A percentile compares a stretch with the other conserved stretches of the same genome.
Conservation (phyloP, 2,888 invertebrate species). For the Trissonchulus sp. region DNA sequence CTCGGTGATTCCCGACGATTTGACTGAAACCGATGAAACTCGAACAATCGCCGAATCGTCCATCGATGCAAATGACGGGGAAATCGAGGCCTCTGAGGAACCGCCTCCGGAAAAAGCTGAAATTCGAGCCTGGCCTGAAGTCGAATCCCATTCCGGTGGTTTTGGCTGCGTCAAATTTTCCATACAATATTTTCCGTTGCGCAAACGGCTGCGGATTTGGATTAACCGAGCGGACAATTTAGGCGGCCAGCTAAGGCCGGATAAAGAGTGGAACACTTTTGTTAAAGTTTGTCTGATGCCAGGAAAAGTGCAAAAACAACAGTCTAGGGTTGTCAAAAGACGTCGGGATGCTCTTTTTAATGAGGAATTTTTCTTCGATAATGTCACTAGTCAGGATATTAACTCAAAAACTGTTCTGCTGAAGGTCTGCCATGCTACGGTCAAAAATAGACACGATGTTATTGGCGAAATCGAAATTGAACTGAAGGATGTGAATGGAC, state of each 20-base stretch:
- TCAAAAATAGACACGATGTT: conserved; percentile 51
- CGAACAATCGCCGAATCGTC: not conserved
- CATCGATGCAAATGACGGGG: not conserved
- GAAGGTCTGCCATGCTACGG: conserved; percentile 52
- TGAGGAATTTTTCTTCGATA: conserved; percentile 55
- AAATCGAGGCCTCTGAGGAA: too few relatives aligned
- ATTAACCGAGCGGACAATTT: conserved; percentile 51
- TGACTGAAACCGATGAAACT: not conserved
- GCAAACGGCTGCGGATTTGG: conserved; percentile 53
- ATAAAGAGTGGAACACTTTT: conserved; percentile 51
- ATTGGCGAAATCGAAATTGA: conserved; percentile 54
- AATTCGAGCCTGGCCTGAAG: not conserved
- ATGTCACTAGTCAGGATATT: conserved; percentile 52
- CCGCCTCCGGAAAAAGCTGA: not conserved
- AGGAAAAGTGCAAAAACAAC: conserved; percentile 54
- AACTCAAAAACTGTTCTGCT: conserved; percentile 51
- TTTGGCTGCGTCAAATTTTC: conserved; percentile 49
- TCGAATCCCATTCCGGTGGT: conserved; percentile 23
- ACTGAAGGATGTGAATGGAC: conserved; percentile 50
- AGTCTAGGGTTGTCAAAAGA: conserved; percentile 43
- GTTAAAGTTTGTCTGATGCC: conserved; percentile 54
- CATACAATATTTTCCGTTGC: conserved; percentile 54
- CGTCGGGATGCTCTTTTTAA: conserved; percentile 47
- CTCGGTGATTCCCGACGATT: not conserved
- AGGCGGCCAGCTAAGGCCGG: conserved; percentile 51